Evolutionary conservation across 2,113 vertebrate species (phyloP), one percentile per base, ranked within the genome.

Genomic region (Muscicapa adusta): DNA sequence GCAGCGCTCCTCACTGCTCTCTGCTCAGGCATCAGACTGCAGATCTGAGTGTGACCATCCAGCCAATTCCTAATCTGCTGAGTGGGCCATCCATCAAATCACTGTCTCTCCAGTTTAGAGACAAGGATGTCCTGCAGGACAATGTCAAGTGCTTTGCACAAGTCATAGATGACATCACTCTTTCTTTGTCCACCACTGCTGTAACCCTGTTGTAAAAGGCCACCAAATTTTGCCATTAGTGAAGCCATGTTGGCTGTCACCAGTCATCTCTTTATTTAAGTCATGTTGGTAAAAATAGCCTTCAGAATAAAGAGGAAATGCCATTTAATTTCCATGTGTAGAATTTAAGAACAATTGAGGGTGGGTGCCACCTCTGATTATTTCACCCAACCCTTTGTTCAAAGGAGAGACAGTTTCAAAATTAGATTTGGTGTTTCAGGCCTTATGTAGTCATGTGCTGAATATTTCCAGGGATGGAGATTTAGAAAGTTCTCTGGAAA

Each of bases 1-100:
- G 1, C 34, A 15, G 5, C 38, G 29, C 45, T 53, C 12, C 0
- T 67, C 5, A 1, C 77, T 53, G 61, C 3, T 18, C 17, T 40
- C 38, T 45, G 8, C 18, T 61, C 20, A 11, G 4, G 12, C n/a
- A 10, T 25, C 38, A 38, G 2, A 18, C 28, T 67, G 24, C 20
- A 15, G 0, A 40, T 67, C 47, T 42, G 54, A 13, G 8, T 38
- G 43, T 36, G 36, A 24, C 62, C 54, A 61, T 40, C 40, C 61
- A 26, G 61, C 29, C 56, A 56, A 0, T 47, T 75, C 47, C 34
- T 82, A 34, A 42, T 8, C 47, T 2, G 8, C 45, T 0, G 0
- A 40, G n/a, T 42, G n/a, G 6, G 3, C 25, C 22, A 22, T 61
- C 47, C 47, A 40, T 68, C 29, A 31, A 10, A 13, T 34, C 62